A percentile compares a stretch with the other conserved stretches of the same genome.
These are phyloP conservation scores for Atta colombica DNA, from an alignment of 1,140 invertebrate genomes.

Conservation along the genomic window DNA sequence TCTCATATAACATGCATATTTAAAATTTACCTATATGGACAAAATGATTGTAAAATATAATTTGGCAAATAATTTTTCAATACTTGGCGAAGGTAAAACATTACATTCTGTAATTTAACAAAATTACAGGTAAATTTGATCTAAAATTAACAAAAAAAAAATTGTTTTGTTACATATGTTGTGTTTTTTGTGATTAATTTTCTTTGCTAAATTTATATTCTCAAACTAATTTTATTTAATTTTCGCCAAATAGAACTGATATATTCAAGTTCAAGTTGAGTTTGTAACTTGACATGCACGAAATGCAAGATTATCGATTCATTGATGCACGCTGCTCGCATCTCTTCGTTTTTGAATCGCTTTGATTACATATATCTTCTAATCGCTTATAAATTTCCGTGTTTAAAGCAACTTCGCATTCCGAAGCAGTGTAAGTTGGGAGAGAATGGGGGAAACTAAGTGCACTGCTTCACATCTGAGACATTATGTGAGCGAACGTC, in stretches of 20 bases:
- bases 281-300: not conserved
- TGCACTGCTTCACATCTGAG: conserved; percentile 11
- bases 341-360: not conserved
- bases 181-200: not conserved
- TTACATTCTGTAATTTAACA: not conserved
- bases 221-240: not conserved
- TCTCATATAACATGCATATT: conserved; percentile 1
- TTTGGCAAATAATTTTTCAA: not conserved
- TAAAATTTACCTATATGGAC: not conserved
- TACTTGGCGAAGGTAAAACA: not conserved
- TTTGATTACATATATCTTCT: not conserved
- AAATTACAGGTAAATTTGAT: not conserved
- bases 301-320: conserved; percentile 8
- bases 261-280: not conserved
- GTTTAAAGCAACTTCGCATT: conserved; percentile 1
- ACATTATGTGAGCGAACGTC: not conserved
- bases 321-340: not conserved
- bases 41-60: not conserved
- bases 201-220: not conserved
- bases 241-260: not conserved
- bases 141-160: not conserved
- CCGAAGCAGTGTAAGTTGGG: not conserved
- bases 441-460: conserved; percentile 4
- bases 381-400: conserved; percentile 32
- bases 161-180: not conserved